These are phyloP conservation scores for Calephelis virginiensis DNA, from an alignment of 1,140 invertebrate species.

Conservation along the genomic window DNA sequence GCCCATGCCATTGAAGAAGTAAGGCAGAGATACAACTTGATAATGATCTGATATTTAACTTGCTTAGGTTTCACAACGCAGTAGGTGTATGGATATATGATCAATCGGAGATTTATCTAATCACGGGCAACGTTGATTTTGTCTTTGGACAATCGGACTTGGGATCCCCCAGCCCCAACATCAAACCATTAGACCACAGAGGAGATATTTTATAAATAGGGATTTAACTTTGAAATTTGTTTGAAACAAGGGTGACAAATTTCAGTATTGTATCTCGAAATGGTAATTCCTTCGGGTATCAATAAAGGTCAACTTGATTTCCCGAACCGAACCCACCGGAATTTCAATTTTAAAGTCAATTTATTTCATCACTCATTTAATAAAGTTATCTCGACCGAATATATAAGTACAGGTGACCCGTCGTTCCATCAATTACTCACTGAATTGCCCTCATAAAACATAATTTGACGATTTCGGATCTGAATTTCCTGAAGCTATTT, in stretches of 20 bases:
- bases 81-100: too few relatives aligned
- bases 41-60: too few relatives aligned
- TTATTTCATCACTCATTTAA: constrained; percentile 12
- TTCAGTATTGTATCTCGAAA: constrained; percentile 8
- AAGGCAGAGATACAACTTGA: too few relatives aligned
- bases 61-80: too few relatives aligned
- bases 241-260: constrained; percentile 14
- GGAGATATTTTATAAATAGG: neutral
- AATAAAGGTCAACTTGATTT: constrained; percentile 16
- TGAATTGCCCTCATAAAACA: constrained; percentile 3
- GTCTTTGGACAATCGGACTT: too few relatives aligned
- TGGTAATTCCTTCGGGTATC: constrained; percentile 8
- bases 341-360: constrained; percentile 11
- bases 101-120: too few relatives aligned
- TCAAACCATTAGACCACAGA: too few relatives aligned
- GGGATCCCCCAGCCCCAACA: too few relatives aligned
- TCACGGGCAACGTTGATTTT: too few relatives aligned
- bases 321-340: neutral
- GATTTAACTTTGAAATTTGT: constrained; percentile 2
- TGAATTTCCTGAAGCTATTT: too few relatives aligned
- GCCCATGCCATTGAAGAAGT: too few relatives aligned
- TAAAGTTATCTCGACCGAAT: constrained; percentile 5
- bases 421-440: neutral
- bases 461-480: neutral
- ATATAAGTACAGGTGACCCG: constrained; percentile 10